Conservation (phyloP, 2,113 vertebrate genomes). For the Elephas maximus region DNA sequence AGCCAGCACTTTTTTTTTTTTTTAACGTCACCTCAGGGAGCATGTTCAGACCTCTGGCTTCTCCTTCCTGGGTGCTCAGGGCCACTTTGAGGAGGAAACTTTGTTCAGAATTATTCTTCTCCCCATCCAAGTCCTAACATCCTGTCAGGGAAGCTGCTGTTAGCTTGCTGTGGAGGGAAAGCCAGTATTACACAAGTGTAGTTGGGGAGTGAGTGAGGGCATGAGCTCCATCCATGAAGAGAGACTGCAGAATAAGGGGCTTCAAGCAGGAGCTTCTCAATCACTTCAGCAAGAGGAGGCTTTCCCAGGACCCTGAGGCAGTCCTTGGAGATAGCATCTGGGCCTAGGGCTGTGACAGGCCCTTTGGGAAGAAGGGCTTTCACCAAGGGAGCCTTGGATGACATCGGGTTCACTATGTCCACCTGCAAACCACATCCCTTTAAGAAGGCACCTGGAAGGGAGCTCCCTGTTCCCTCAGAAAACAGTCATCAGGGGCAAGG, state of each 20-base stretch:
- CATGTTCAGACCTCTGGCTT: background rate
- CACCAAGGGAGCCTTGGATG: background rate
- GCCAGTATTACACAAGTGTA: background rate
- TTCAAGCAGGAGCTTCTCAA: background rate
- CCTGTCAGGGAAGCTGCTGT: background rate
- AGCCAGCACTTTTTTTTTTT: background rate
- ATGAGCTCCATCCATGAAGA: too few relatives aligned
- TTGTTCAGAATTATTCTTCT: background rate
- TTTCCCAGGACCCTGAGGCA: background rate
- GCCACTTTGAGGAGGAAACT: background rate
- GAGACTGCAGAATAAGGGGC: background rate
- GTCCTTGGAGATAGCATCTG: background rate
- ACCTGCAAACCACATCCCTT: background rate
- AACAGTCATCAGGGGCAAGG: background rate
- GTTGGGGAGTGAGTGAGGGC: background rate
- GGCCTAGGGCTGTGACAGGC: background rate
- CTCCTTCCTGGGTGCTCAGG: too few relatives aligned
- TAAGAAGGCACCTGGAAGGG: background rate
- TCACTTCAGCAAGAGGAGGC: background rate
- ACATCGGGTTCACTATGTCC: fast-evolving
- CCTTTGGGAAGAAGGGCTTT: background rate
- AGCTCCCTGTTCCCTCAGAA: background rate
- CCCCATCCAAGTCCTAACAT: background rate
- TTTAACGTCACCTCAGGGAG: background rate
- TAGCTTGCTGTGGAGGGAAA: background rate